A percentile compares a stretch with the other conserved stretches of the same genome.
Conservation (phyloP, 2,113 vertebrate species). For the Lagopus leucura region DNA sequence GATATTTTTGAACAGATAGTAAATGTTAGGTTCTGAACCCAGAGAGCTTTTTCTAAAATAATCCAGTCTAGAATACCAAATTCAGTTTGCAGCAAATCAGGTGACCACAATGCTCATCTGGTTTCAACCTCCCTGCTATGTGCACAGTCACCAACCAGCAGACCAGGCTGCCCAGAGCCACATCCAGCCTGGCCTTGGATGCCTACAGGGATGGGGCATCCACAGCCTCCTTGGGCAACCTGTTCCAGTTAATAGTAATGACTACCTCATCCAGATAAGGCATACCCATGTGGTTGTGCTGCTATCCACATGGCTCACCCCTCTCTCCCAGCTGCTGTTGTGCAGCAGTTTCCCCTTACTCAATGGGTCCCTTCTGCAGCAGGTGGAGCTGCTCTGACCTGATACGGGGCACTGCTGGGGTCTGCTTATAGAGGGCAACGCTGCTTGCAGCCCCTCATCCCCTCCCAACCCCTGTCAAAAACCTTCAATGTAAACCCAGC, state of each 20-base stretch:
- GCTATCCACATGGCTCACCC: fast-evolving
- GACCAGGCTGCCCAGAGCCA: no score
- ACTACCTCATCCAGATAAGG: not conserved
- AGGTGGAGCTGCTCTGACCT: not conserved
- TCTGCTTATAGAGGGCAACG: not conserved
- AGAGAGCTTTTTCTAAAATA: not conserved
- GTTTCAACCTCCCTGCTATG: no score
- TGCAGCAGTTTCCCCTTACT: not conserved
- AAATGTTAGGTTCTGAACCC: not conserved
- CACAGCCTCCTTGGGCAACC: no score
- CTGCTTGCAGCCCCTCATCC: not conserved
- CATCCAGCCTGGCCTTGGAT: no score
- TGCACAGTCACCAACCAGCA: no score
- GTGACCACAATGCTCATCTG: not conserved
- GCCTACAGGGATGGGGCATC: no score
- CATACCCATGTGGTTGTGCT: fast-evolving
- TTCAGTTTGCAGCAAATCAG: not conserved
- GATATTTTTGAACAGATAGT: not conserved
- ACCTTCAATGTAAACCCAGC: not conserved
- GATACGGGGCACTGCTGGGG: not conserved
- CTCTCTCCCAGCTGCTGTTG: not conserved
- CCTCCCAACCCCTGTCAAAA: not conserved
- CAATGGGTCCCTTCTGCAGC: not conserved
- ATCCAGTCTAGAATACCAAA: not conserved
- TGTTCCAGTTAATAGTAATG: not conserved